Conservation (phyloP, 1,140 invertebrate species). For the Drosophila repletoides region DNA sequence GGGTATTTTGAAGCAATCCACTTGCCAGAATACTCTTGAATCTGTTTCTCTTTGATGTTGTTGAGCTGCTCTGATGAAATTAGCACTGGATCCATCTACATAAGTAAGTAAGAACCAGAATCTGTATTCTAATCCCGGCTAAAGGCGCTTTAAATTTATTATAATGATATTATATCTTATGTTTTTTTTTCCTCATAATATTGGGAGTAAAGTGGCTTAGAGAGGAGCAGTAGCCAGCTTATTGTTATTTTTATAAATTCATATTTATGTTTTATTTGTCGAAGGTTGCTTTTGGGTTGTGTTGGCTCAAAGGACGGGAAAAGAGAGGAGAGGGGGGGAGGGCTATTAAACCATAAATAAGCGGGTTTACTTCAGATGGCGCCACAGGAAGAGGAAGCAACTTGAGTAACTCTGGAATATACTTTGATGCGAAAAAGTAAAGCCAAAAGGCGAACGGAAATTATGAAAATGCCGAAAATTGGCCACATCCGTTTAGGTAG, state of each 20-base stretch:
- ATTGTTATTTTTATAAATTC: conserved; percentile 33
- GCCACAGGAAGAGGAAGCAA: conserved; percentile 18
- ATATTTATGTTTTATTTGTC: conserved; percentile 63
- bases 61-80: conserved; percentile 52
- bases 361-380: conserved; percentile 43
- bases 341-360: conserved; percentile 72
- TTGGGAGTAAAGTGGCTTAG: conserved; percentile 6
- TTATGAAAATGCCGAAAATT: conserved; percentile 78
- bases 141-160: conserved; percentile 66
- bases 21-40: neutral
- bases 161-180: conserved; percentile 53
- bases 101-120: conserved; percentile 6
- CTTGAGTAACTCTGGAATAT: neutral
- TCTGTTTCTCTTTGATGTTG: conserved; percentile 51
- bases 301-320: too few species aligned
- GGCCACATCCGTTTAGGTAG: conserved; percentile 61
- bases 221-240: conserved; percentile 3
- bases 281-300: conserved; percentile 22
- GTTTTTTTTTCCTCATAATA: neutral
- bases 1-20: neutral
- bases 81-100: conserved; percentile 36
- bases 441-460: conserved; percentile 51
- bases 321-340: neutral
- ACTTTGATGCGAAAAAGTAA: conserved; percentile 28
- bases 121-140: too few species aligned